These are phyloP conservation scores for Helostoma temminkii DNA, from an alignment of 2,797 vertebrate species.

Conservation along the genomic window DNA sequence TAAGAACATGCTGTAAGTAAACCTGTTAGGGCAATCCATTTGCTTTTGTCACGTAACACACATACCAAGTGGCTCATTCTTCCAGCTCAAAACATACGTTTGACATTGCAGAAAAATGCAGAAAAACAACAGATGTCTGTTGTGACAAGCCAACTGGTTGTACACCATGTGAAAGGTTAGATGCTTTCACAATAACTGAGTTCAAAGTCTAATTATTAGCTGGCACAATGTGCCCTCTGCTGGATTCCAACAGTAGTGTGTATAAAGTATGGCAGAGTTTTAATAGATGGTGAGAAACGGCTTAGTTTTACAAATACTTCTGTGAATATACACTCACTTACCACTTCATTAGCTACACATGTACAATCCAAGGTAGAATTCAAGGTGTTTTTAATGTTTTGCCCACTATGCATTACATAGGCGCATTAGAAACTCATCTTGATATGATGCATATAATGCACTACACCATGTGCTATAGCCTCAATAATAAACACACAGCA, in stretches of 20 bases:
- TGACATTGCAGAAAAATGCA: constrained; percentile 22
- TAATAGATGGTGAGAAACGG: background rate
- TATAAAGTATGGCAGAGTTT: background rate
- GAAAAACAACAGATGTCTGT: constrained; percentile 12
- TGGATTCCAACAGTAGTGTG: constrained; percentile 65
- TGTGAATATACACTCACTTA: too few species aligned
- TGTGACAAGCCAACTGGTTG: constrained; percentile 18
- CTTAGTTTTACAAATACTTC: background rate
- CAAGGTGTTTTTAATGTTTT: too few species aligned
- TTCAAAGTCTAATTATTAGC: constrained; percentile 28
- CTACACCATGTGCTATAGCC: too few species aligned
- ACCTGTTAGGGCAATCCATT: constrained; percentile 12
- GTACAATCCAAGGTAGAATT: too few species aligned
- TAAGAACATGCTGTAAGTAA: constrained; percentile 43
- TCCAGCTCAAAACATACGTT: constrained; percentile 23
- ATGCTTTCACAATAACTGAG: constrained; percentile 6
- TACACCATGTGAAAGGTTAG: constrained; percentile 7
- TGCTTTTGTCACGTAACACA: constrained; percentile 8
- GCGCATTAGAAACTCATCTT: too few species aligned
- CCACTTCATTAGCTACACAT: too few species aligned
- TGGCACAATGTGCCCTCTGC: constrained; percentile 75
- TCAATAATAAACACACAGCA: too few species aligned
- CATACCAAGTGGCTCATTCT: constrained; percentile 18
- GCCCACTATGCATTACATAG: too few species aligned
- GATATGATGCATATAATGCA: too few species aligned